Percentiles rank a stretch among this genome's conserved stretches.
Evolutionary conservation across 1,140 invertebrate genomes (phyloP).

Genomic region (Heliconius hermathena): DNA sequence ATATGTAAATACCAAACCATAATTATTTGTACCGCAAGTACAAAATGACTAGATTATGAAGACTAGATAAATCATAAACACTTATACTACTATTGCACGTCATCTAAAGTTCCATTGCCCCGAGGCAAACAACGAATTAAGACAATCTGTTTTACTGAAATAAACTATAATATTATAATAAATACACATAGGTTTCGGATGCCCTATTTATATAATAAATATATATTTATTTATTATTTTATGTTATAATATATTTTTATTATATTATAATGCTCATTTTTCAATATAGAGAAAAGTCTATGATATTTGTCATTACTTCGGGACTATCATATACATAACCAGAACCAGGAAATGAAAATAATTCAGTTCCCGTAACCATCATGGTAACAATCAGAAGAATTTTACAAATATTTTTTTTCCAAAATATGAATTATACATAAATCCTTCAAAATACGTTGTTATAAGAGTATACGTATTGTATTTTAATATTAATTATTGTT

Average conservation of each 20-base stretch:
- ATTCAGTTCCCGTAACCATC: no score
- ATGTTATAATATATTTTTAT: background rate
- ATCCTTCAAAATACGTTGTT: background rate
- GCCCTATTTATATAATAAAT: background rate
- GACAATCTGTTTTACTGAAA: background rate
- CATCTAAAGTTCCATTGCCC: background rate
- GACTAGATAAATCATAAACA: conserved; percentile 15
- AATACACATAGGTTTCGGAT: no score
- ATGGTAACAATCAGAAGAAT: no score
- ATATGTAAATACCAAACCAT: background rate
- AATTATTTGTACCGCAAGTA: background rate
- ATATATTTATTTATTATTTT: background rate
- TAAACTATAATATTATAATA: background rate
- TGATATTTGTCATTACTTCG: background rate
- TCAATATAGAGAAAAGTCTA: background rate
- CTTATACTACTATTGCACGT: conserved; percentile 27
- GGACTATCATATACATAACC: background rate
- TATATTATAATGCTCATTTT: background rate
- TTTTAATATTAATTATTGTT: conserved; percentile 3
- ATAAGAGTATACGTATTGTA: background rate
- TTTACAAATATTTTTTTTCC: background rate
- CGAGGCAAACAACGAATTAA: background rate
- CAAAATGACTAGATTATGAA: conserved; percentile 15
- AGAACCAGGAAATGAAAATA: no score
- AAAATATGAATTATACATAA: no score